These are phyloP conservation scores for Indri indri DNA, from an alignment of 2,113 vertebrate genomes.

Conservation along the genomic window DNA sequence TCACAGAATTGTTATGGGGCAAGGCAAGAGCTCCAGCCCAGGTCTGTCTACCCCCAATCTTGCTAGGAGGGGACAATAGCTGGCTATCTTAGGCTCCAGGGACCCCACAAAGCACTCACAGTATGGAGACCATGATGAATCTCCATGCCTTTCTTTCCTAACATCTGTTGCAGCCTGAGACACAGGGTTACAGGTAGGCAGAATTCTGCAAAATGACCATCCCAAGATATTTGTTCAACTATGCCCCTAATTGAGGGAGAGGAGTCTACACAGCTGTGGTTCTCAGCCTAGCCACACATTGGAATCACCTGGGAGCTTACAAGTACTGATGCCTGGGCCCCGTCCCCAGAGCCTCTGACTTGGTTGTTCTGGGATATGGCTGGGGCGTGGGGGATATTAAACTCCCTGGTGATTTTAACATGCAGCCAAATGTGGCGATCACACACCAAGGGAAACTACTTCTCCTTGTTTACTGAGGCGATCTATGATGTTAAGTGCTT, in stretches of 20 bases:
- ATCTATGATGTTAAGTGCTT: not conserved
- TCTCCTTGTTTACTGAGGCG: not conserved
- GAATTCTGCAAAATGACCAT: not conserved
- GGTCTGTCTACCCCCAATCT: not conserved
- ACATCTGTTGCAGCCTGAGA: not conserved
- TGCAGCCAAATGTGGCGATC: not conserved
- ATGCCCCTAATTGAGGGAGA: not conserved
- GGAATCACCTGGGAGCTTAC: not conserved
- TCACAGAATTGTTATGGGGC: not conserved
- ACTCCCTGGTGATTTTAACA: not conserved
- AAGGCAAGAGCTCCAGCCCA: not conserved
- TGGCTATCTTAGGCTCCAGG: not conserved
- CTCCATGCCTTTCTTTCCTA: not conserved
- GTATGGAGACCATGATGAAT: not conserved
- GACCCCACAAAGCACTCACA: too few relatives aligned
- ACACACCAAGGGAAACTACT: too few relatives aligned
- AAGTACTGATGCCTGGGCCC: not conserved
- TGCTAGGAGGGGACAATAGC: not conserved
- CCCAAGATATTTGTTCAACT: not conserved
- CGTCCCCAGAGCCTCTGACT: not conserved
- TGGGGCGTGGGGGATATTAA: not conserved
- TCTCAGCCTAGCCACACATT: too few relatives aligned
- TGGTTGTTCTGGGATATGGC: too few relatives aligned
- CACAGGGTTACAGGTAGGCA: not conserved
- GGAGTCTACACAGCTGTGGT: accelerated